phyloP scores from a whole-genome alignment of 2,888 invertebrate species.

The Hybos culiciformis region DNA sequence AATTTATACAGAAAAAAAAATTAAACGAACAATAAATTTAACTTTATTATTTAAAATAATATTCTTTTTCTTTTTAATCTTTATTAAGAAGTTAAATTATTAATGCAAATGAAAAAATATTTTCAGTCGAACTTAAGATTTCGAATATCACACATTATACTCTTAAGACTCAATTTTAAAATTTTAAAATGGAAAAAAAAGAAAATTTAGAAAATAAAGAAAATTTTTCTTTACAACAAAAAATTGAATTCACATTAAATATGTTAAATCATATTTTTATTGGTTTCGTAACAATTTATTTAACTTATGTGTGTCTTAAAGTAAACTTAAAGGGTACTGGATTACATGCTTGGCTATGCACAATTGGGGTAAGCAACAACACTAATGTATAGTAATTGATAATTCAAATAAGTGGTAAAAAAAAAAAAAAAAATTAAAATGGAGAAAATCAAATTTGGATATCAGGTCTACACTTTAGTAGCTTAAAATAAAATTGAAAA shows the following conservation, averaged over 20 bases:
- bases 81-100: no score
- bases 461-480: background rate
- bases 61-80: no score
- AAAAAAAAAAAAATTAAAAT: background rate
- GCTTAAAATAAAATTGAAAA: background rate
- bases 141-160: no score
- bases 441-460: background rate
- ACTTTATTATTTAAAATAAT: no score
- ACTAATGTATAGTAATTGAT: background rate
- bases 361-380: slow-evolving; percentile 26
- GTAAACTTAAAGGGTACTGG: slow-evolving; percentile 27
- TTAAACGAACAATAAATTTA: no score
- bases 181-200: no score
- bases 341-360: slow-evolving; percentile 30
- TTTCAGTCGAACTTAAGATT: no score
- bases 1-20: no score
- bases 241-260: slow-evolving; percentile 21
- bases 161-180: no score
- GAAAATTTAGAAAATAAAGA: no score
- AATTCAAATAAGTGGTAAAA: background rate
- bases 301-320: slow-evolving; percentile 27
- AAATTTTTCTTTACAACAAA: slow-evolving; percentile 8
- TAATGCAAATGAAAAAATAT: no score
- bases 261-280: slow-evolving; percentile 30
- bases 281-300: slow-evolving; percentile 29